Base-by-base conservation (phyloP, 2,888 invertebrate species). In the Nesidiocoris tenuis region DNA sequence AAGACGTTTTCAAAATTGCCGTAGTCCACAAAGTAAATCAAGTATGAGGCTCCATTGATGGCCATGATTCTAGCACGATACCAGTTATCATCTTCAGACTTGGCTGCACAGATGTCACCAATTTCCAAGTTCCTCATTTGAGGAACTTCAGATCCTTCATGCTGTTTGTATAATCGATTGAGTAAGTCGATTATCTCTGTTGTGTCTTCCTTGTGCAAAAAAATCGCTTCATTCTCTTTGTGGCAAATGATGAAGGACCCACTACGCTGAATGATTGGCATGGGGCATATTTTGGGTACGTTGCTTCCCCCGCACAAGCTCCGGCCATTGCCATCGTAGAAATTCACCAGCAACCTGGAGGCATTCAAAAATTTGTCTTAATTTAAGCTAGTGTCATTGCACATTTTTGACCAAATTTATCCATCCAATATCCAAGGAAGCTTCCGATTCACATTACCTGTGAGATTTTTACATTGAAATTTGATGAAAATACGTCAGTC, bases 21-120 rank as follows among this genome's bases (percentile, higher is more conserved):
- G 80, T 89, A 90, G 82, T 91, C 91, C 18, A 91, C 86, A 80
- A 90, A 91, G 72, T 88, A 84, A 0, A 91, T 89, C 80, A 87
- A 87, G 67, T 86, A 85, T 0, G 83, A 82, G 18, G 87, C 87
- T 59, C 86, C 86, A 0, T 83, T 82, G 17, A 87, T 87, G 57
- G 86, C 86, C 83, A 80, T 68, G 21, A 79, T 59, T 68, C 74
- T 76, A 21, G 76, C 79, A 24, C 80, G 61, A 81, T 91, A 91
- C 91, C 91, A 92, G 82, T 90, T 90, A 1, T 86, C 87, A 82
- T 91, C 91, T 1, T 81, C 74, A 25, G 80, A 80, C 72, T 80
- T 77, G 39, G 78, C 79, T 1, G 68, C 74, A 66, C 79, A 76
- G 12, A 79, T 18, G n/a, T 78, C 75, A 19, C 78, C 80, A 1